A percentile compares a stretch with the other conserved stretches of the same genome.
Evolutionary conservation across 2,113 vertebrate species (phyloP).

Genomic region (Malurus cyaneus): DNA sequence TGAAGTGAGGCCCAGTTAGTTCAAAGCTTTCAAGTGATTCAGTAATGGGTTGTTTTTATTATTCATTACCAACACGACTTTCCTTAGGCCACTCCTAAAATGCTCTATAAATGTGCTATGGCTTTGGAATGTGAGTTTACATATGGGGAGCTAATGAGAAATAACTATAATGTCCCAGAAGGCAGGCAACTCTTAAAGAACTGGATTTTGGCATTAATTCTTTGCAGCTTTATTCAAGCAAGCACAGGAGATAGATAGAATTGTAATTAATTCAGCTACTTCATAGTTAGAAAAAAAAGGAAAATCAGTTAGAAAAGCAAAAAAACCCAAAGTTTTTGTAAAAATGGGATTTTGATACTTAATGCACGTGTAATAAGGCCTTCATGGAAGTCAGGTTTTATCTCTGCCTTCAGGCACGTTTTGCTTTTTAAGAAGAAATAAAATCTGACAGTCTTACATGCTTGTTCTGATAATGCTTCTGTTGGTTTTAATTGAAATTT

Average conservation of each 20-base stretch:
- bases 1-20: neutral
- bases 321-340: neutral
- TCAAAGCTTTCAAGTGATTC: neutral
- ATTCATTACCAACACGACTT: neutral
- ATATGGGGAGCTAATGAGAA: neutral
- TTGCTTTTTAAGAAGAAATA: neutral
- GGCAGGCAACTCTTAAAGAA: neutral
- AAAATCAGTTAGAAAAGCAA: neutral
- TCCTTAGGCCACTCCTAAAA: neutral
- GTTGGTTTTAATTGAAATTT: neutral
- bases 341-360: neutral
- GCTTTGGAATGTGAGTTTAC: neutral
- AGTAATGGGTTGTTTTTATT: neutral
- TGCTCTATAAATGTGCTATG: accelerated
- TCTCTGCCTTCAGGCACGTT: neutral
- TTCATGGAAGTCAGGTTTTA: neutral
- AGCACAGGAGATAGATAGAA: neutral
- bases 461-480: neutral
- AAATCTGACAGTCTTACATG: neutral
- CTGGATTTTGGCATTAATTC: neutral
- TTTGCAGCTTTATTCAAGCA: neutral
- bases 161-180: neutral
- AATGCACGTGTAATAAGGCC: neutral
- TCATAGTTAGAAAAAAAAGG: neutral
- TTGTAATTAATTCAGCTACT: neutral